Conservation (phyloP, 2,888 invertebrate species). For the Thymelicus sylvestris region DNA sequence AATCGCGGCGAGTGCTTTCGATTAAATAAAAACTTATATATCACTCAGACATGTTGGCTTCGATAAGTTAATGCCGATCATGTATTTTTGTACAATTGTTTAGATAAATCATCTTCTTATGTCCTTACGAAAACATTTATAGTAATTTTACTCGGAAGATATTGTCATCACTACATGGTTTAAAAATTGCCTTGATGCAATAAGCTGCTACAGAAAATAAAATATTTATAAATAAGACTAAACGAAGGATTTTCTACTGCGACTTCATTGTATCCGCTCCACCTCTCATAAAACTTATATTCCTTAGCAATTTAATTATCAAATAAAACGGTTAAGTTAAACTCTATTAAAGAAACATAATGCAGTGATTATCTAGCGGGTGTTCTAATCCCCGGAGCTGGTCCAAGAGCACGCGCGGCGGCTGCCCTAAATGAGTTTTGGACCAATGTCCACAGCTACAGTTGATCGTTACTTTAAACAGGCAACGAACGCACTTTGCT, state of each 20-base stretch:
- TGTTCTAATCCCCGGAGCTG: neutral
- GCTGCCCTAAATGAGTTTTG: constrained; percentile 8
- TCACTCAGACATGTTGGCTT: no score
- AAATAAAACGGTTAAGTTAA: constrained; percentile 2
- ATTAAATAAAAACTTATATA: neutral
- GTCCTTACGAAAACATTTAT: no score
- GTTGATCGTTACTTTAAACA: neutral
- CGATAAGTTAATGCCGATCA: no score
- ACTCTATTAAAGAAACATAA: constrained; percentile 7
- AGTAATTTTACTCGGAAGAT: no score
- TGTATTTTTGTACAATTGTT: no score
- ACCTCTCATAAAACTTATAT: neutral
- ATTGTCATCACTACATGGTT: no score
- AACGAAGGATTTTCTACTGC: no score
- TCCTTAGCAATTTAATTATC: neutral
- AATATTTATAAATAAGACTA: no score
- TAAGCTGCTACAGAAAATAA: no score
- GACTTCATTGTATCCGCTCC: no score
- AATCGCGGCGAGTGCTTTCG: constrained; percentile 9
- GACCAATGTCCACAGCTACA: neutral
- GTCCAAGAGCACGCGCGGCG: neutral
- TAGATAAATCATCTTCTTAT: no score
- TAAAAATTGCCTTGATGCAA: no score
- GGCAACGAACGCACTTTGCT: neutral
- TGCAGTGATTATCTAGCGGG: constrained; percentile 2